These are phyloP conservation scores for Bursaphelenchus okinawaensis DNA, from an alignment of 2,888 invertebrate genomes.

Conservation along the genomic window DNA sequence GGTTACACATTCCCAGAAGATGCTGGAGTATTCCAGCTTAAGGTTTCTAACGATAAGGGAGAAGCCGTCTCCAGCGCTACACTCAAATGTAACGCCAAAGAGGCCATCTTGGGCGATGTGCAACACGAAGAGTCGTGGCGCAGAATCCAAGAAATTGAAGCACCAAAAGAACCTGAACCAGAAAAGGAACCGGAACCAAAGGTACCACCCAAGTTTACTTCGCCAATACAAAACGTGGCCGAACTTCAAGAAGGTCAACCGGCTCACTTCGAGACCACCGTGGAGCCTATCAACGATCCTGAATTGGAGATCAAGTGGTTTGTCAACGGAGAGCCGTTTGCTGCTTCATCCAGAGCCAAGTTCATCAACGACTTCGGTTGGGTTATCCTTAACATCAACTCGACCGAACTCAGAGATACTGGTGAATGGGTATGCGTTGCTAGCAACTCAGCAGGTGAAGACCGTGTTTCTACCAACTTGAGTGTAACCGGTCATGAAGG, in stretches of 20 bases:
- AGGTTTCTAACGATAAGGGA: conserved; percentile 85
- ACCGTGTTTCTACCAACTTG: conserved; percentile 67
- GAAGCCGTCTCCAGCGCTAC: conserved; percentile 71
- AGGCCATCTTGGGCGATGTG: conserved; percentile 75
- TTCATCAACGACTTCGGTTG: conserved; percentile 86
- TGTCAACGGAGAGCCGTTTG: conserved; percentile 69
- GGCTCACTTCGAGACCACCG: conserved; percentile 80
- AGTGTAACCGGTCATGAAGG: conserved; percentile 56
- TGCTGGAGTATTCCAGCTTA: conserved; percentile 89
- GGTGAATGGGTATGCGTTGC: conserved; percentile 88
- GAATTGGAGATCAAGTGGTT: conserved; percentile 78
- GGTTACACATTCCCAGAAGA: conserved; percentile 76
- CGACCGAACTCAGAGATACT: conserved; percentile 67
- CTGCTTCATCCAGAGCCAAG: conserved; percentile 79
- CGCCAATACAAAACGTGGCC: conserved; percentile 64
- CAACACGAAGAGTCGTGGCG: conserved; percentile 89
- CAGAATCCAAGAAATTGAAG: conserved; percentile 62
- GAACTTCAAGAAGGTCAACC: conserved; percentile 79
- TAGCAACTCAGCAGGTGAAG: conserved; percentile 87
- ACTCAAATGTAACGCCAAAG: conserved; percentile 40
- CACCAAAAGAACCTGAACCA: conserved; percentile 59
- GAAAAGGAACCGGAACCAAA: conserved; percentile 38
- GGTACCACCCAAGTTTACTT: conserved; percentile 42
- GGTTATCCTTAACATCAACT: conserved; percentile 78
- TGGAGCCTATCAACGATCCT: conserved; percentile 70